phyloP scores from a whole-genome alignment of 2,113 vertebrate species.

The Trematocara unimaculatum region DNA sequence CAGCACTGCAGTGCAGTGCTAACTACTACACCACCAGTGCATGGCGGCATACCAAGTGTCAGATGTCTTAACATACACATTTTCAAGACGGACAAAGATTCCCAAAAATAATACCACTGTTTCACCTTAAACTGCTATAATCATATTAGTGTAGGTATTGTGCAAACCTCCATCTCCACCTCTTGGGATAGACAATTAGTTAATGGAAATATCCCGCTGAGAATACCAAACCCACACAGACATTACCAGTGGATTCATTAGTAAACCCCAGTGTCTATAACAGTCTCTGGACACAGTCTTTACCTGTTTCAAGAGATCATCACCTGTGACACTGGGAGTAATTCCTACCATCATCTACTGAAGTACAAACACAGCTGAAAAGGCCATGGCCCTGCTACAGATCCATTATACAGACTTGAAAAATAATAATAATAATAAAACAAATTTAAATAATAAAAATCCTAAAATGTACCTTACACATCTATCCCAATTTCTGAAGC shows the following conservation, averaged over 20 bases:
- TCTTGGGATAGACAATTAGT: conserved; percentile 25
- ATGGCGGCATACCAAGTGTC: background rate
- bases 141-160: background rate
- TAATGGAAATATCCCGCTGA: conserved; percentile 4
- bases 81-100: accelerated
- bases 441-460: background rate
- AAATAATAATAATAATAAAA: background rate
- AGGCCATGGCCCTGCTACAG: background rate
- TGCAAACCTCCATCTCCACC: background rate
- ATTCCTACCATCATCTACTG: background rate
- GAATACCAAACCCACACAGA: background rate
- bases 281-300: background rate
- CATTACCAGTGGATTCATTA: conserved; percentile 1
- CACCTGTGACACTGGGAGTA: conserved; percentile 12
- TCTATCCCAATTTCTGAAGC: background rate
- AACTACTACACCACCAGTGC: background rate
- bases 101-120: background rate
- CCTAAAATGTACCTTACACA: background rate
- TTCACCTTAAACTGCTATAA: background rate
- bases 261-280: background rate
- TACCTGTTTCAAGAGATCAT: background rate
- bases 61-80: background rate
- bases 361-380: background rate
- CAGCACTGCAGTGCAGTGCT: background rate
- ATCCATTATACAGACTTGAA: background rate